phyloP scores from a whole-genome alignment of 2,113 vertebrate species.

The Pygathrix nemaeus region DNA sequence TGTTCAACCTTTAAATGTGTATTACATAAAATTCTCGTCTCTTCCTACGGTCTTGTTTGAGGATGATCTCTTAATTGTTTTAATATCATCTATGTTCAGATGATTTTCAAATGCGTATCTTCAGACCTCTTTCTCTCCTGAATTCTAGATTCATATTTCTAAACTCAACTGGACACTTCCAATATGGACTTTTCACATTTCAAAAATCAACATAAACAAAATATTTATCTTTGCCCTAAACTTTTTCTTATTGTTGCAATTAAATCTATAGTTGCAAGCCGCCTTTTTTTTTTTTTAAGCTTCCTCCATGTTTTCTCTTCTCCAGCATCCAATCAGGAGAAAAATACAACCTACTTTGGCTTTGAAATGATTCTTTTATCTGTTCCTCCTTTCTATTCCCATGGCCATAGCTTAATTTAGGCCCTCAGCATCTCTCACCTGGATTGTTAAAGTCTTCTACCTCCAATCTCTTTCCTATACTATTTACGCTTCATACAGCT shows the following conservation, averaged over 20 bases:
- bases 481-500: not conserved
- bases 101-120: not conserved
- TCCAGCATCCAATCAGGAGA: not conserved
- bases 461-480: not conserved
- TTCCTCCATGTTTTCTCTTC: not conserved
- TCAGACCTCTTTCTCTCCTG: not conserved
- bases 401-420: not conserved
- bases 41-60: not conserved
- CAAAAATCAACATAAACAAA: slow-evolving; percentile 28
- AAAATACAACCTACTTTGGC: not conserved
- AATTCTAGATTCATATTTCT: slow-evolving; percentile 35
- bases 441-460: not conserved
- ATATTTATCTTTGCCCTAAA: not conserved
- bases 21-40: slow-evolving; percentile 56
- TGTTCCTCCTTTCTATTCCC: not conserved
- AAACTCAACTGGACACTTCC: not conserved
- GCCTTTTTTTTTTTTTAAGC: not conserved
- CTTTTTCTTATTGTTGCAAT: not conserved
- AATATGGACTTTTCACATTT: slow-evolving; percentile 18
- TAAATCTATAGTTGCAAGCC: not conserved
- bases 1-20: slow-evolving; percentile 39
- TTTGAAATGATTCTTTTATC: not conserved
- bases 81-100: slow-evolving; percentile 3
- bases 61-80: not conserved
- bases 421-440: not conserved